Evolutionary conservation across 1,140 invertebrate species (phyloP), one percentile per base, ranked within the genome.

Genomic region (Laupala kohalensis): DNA sequence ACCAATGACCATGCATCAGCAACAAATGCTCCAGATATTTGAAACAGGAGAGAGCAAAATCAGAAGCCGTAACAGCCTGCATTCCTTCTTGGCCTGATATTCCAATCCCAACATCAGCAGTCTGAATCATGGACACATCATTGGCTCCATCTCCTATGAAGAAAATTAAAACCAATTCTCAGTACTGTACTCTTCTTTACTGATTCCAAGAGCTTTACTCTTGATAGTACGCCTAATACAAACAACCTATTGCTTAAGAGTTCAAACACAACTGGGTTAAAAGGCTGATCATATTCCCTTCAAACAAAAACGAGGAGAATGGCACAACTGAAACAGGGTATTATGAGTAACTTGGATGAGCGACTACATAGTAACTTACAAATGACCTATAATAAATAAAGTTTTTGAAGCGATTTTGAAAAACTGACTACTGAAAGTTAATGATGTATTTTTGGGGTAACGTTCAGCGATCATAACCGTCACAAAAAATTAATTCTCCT

Each of bases 101-200:
- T 63, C 88, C 88, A 15, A 99, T 89, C 6, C 97, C 97, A 12
- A 99, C 92, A 80, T 98, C 94, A 2, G 96, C 97, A 53, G 93
- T 95, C 79, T 98, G 93, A 74, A 98, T 97, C 96, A 98, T 98
- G 64, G 93, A 95, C 0, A 98, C 96, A 80, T 99, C 96, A 82
- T 98, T 98, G 15, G 95, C 95, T 26, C 95, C 96, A 82, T 97
- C 95, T 2, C 95, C 85, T 83, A 77, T n/a, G 74, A 73, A 53
- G 37, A 53, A 53, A 13, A 4, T 53, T 53, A 19, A 53, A 53
- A n/a, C n/a, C n/a, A n/a, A n/a, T n/a, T n/a, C n/a, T 53, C 37
- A 53, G 37, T 9, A 2, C 37, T 53, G 37, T 37, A 6, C n/a
- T n/a, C n/a, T n/a, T n/a, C n/a, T n/a, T n/a, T n/a, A n/a, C n/a